Evolutionary conservation across 2,113 vertebrate genomes (phyloP).

Genomic region (Phoenicopterus ruber): DNA sequence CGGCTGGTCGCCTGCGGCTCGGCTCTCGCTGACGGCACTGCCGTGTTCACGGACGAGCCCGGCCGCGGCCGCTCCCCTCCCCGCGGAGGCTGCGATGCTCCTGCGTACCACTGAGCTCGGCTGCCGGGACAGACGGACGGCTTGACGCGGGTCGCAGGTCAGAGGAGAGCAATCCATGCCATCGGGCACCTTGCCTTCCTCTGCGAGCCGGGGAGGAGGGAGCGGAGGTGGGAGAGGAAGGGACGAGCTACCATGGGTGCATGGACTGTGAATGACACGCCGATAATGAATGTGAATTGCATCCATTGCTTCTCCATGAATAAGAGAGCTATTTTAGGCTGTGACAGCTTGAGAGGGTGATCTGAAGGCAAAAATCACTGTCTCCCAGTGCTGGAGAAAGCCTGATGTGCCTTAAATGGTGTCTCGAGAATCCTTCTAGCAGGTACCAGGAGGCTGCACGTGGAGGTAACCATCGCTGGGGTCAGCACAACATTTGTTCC

Average conservation of each 20-base stretch:
- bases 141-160: not conserved
- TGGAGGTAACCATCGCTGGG: not conserved
- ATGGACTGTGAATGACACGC: not conserved
- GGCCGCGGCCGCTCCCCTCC: fast-evolving
- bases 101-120: not conserved
- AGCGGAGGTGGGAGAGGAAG: not conserved
- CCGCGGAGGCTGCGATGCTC: not conserved
- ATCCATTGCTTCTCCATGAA: not conserved
- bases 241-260: not conserved
- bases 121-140: not conserved
- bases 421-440: not conserved
- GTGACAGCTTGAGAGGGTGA: not conserved
- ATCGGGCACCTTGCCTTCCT: not conserved
- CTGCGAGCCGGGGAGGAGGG: not conserved
- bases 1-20: fast-evolving
- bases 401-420: not conserved
- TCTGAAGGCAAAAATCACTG: conserved; percentile 11
- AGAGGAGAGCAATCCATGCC: not conserved
- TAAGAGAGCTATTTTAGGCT: conserved; percentile 1
- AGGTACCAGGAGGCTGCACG: not conserved
- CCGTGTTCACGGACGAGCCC: fast-evolving
- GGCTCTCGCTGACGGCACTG: not conserved
- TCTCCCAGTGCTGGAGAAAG: not conserved
- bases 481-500: not conserved
- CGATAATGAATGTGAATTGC: not conserved